phyloP scores from a whole-genome alignment of 1,140 invertebrate genomes.

The Globodera rostochiensis region DNA sequence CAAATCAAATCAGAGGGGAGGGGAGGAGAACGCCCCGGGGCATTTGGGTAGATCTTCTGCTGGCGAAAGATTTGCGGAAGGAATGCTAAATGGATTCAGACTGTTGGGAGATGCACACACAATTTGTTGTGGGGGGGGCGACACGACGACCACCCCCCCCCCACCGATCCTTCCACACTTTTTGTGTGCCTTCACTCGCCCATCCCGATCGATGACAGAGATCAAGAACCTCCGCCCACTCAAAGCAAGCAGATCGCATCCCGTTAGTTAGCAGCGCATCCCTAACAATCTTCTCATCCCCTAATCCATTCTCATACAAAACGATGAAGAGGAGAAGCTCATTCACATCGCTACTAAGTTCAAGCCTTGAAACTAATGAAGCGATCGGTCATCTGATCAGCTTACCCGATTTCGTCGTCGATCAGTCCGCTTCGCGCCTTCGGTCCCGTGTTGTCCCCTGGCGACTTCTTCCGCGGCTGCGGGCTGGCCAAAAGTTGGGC shows the following conservation, averaged over 20 bases:
- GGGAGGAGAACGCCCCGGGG: neutral
- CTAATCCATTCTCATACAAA: neutral
- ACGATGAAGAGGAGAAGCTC: neutral
- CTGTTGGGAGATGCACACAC: neutral
- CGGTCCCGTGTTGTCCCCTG: neutral
- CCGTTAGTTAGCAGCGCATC: neutral
- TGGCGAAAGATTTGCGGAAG: neutral
- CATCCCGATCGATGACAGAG: neutral
- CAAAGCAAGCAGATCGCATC: too few relatives aligned
- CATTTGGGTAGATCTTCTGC: neutral
- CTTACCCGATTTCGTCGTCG: conserved; percentile 13
- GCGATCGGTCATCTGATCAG: neutral
- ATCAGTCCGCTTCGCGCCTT: conserved; percentile 11
- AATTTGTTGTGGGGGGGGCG: neutral
- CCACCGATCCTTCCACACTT: neutral
- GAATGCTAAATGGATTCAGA: neutral
- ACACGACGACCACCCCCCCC: neutral
- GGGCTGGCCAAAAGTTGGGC: conserved; percentile 13
- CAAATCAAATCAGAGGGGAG: neutral
- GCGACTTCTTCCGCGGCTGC: neutral
- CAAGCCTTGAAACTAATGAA: neutral
- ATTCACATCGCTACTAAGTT: too few relatives aligned
- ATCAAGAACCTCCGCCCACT: neutral
- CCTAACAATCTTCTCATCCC: neutral
- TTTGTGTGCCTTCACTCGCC: neutral